phyloP scores from a whole-genome alignment of 2,113 vertebrate genomes.

The Oxyruncus cristatus region DNA sequence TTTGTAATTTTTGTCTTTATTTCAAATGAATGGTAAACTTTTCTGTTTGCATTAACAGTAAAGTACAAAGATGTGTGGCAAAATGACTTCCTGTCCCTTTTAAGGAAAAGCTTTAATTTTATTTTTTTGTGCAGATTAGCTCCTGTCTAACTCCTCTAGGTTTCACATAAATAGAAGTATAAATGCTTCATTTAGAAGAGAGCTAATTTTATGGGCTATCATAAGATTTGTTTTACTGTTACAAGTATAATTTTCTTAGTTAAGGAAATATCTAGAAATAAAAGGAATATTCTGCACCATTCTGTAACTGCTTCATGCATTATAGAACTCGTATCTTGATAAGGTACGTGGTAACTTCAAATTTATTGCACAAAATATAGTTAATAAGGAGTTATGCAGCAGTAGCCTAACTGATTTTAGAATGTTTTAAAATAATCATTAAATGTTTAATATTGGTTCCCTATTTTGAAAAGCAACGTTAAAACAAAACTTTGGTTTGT shows the following conservation, averaged over 20 bases:
- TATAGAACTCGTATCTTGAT: background rate
- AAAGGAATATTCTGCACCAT: background rate
- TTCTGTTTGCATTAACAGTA: background rate
- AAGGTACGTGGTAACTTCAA: background rate
- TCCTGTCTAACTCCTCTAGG: background rate
- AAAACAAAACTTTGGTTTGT: background rate
- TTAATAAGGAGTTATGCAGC: background rate
- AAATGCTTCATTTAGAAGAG: background rate
- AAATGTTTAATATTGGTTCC: background rate
- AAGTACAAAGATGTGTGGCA: background rate
- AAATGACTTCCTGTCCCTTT: background rate
- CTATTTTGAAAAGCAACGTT: background rate
- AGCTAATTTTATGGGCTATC: background rate
- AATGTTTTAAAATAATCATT: background rate
- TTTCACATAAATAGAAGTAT: background rate
- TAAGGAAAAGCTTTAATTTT: background rate
- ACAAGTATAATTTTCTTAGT: background rate
- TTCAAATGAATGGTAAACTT: background rate
- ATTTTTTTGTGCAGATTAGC: background rate
- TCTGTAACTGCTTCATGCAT: background rate
- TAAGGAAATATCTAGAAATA: background rate
- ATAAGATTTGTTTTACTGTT: background rate
- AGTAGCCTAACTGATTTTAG: background rate
- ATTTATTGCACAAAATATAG: background rate
- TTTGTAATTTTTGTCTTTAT: background rate